Percentiles rank a stretch among this genome's conserved stretches.
Conservation (phyloP, 2,113 vertebrate species). For the Nycticorax nycticorax region DNA sequence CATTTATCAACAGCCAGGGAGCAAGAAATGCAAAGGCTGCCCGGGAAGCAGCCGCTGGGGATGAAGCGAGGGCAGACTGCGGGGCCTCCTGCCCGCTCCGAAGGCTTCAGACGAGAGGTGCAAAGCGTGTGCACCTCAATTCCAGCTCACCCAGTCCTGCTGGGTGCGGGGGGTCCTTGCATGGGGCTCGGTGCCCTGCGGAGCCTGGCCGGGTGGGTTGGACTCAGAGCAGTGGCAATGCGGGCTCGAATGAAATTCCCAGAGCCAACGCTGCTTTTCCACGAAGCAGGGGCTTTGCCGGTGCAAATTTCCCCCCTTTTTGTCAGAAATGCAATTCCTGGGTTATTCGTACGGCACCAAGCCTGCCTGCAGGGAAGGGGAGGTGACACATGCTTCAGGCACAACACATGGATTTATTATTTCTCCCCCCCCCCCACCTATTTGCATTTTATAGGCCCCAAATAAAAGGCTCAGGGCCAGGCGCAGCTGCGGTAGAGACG, state of each 20-base stretch:
- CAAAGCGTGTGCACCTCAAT: rapidly evolving
- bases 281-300: background rate
- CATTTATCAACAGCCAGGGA: background rate
- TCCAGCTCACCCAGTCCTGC: background rate
- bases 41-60: background rate
- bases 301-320: background rate
- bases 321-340: background rate
- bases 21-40: background rate
- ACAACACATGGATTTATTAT: rapidly evolving
- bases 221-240: background rate
- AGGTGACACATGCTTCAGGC: background rate
- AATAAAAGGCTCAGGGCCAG: background rate
- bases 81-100: background rate
- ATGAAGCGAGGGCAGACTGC: background rate
- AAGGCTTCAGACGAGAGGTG: background rate
- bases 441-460: background rate
- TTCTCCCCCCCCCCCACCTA: rapidly evolving
- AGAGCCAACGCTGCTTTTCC: background rate
- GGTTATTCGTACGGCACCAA: rapidly evolving
- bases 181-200: rapidly evolving
- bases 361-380: background rate
- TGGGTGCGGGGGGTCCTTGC: background rate
- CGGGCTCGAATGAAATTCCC: rapidly evolving
- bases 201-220: background rate
- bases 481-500: background rate